Conservation (phyloP, 2,113 vertebrate genomes). For the Numenius arquata region DNA sequence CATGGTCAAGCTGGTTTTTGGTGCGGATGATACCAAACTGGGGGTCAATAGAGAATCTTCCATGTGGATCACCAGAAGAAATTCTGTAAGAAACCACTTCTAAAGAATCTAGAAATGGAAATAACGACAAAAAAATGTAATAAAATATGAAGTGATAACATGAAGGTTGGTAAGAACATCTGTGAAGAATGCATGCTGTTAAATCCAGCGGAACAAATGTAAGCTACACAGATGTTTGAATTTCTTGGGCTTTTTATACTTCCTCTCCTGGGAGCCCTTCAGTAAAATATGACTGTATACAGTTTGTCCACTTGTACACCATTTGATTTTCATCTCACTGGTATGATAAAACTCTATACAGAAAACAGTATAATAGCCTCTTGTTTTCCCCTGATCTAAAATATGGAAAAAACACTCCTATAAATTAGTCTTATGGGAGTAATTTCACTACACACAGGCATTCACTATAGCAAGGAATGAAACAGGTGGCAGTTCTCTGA, state of each 20-base stretch:
- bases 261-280: not conserved
- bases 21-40: constrained; percentile 83
- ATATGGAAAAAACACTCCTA: not conserved
- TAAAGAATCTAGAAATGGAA: constrained; percentile 72
- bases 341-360: not conserved
- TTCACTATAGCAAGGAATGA: not conserved
- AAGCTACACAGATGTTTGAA: not conserved
- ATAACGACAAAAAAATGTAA: not conserved
- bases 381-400: not conserved
- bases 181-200: not conserved
- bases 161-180: not conserved
- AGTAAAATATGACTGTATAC: not conserved
- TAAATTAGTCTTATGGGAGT: not conserved
- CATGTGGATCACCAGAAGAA: constrained; percentile 83
- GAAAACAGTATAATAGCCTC: not conserved
- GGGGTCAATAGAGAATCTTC: constrained; percentile 80
- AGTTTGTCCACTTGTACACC: not conserved
- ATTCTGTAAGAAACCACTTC: constrained; percentile 83
- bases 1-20: constrained; percentile 79
- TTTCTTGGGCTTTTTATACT: constrained; percentile 2
- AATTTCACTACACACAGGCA: not conserved
- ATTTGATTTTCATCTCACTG: not conserved
- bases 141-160: not conserved
- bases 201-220: not conserved
- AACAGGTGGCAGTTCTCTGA: not conserved